Percentiles rank a stretch among this genome's conserved stretches.
Conservation (phyloP, 2,797 vertebrate species). For the Caiman crocodilus region DNA sequence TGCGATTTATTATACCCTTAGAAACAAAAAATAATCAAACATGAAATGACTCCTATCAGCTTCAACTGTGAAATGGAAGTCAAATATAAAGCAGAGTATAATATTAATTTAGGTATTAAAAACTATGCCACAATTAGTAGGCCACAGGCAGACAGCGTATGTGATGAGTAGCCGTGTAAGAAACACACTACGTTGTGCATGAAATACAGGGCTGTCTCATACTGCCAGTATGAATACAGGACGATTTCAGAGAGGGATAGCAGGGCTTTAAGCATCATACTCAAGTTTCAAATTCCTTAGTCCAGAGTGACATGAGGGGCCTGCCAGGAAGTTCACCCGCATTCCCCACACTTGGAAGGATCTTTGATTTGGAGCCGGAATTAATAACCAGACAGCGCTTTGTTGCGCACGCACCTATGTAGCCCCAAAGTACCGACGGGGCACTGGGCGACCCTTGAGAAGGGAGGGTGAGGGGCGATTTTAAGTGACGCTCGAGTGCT, state of each 20-base stretch:
- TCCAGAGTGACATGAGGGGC: background rate
- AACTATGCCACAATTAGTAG: background rate
- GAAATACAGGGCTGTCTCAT: background rate
- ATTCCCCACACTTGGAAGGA: background rate
- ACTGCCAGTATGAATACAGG: background rate
- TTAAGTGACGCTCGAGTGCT: slow-evolving; percentile 12
- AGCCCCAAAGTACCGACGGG: background rate
- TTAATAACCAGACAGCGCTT: slow-evolving; percentile 21
- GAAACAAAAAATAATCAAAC: background rate
- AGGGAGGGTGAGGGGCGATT: slow-evolving; percentile 43
- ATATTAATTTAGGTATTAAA: background rate
- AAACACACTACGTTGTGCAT: background rate
- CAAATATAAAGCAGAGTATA: background rate
- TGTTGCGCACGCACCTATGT: slow-evolving; percentile 20
- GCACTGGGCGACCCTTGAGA: slow-evolving; percentile 22
- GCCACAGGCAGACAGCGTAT: background rate
- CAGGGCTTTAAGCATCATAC: background rate
- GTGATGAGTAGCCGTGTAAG: too few relatives aligned
- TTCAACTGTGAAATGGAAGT: background rate
- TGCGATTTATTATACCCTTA: background rate
- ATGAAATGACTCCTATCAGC: background rate
- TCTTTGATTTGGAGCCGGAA: slow-evolving; percentile 4
- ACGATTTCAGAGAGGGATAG: background rate
- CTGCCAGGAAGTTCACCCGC: background rate
- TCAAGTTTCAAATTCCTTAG: background rate